phyloP scores from a whole-genome alignment of 2,888 invertebrate genomes.

The Odiellus spinosus region DNA sequence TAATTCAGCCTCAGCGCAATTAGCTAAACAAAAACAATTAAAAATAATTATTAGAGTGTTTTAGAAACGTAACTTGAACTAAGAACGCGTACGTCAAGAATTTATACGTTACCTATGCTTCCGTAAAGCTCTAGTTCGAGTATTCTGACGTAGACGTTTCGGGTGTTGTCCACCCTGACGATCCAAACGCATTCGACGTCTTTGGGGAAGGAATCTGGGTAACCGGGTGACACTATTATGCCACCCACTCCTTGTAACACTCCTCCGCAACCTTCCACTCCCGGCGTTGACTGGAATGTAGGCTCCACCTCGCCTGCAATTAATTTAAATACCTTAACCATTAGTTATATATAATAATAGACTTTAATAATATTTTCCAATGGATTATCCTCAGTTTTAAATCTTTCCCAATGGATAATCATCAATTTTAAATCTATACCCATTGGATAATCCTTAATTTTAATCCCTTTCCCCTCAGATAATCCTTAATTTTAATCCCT shows the following conservation, averaged over 20 bases:
- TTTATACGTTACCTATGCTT: constrained; percentile 23
- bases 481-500: too few relatives aligned
- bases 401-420: too few relatives aligned
- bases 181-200: constrained; percentile 34
- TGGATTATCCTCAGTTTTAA: too few relatives aligned
- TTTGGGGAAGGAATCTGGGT: constrained; percentile 28
- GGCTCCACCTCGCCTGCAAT: constrained; percentile 18
- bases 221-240: constrained; percentile 31
- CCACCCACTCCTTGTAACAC: constrained; percentile 27
- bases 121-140: constrained; percentile 31
- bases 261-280: constrained; percentile 24
- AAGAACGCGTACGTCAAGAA: background rate
- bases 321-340: too few relatives aligned
- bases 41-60: background rate
- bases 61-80: background rate
- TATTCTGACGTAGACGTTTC: constrained; percentile 31
- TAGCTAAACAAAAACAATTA: constrained; percentile 21
- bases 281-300: constrained; percentile 21
- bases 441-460: too few relatives aligned
- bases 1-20: constrained; percentile 31
- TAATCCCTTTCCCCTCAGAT: too few relatives aligned
- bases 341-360: too few relatives aligned
- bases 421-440: too few relatives aligned
- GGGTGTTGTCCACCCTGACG: constrained; percentile 29
- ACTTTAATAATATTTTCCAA: too few relatives aligned